Percentiles rank a stretch among this genome's conserved stretches.
Evolutionary conservation across 2,797 vertebrate species (phyloP).

Genomic region (Rhincodon typus): DNA sequence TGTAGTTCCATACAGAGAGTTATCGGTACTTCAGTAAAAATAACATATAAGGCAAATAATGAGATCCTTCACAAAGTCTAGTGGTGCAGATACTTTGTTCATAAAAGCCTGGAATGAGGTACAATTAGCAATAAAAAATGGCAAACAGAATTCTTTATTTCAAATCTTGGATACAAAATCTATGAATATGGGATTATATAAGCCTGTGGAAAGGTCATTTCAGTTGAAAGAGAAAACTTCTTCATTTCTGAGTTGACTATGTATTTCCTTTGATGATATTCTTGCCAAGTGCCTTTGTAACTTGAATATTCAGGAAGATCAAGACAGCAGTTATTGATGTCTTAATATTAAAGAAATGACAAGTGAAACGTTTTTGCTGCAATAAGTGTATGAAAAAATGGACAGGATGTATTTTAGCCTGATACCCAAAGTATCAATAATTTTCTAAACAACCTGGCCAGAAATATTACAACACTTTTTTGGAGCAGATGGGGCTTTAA

Average conservation of each 20-base stretch:
- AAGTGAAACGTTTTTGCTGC: background rate
- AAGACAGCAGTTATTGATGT: background rate
- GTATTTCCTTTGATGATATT: background rate
- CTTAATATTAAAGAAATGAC: background rate
- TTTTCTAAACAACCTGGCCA: too few species aligned
- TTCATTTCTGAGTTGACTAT: background rate
- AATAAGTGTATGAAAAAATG: background rate
- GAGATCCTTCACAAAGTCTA: background rate
- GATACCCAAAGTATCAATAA: background rate
- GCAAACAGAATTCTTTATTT: background rate
- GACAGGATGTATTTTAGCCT: background rate
- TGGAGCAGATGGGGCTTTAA: too few species aligned
- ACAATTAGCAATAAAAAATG: background rate
- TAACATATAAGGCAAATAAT: background rate
- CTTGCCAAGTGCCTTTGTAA: background rate
- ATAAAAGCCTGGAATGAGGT: background rate
- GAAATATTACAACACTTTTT: too few species aligned
- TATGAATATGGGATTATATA: background rate
- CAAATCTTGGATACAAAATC: background rate
- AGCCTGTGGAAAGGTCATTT: background rate
- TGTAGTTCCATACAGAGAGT: background rate
- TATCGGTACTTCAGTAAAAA: background rate
- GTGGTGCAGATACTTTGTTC: background rate
- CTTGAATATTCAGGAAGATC: background rate
- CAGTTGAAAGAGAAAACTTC: background rate